phyloP scores from a whole-genome alignment of 2,113 vertebrate species.

The Phoenicopterus ruber region DNA sequence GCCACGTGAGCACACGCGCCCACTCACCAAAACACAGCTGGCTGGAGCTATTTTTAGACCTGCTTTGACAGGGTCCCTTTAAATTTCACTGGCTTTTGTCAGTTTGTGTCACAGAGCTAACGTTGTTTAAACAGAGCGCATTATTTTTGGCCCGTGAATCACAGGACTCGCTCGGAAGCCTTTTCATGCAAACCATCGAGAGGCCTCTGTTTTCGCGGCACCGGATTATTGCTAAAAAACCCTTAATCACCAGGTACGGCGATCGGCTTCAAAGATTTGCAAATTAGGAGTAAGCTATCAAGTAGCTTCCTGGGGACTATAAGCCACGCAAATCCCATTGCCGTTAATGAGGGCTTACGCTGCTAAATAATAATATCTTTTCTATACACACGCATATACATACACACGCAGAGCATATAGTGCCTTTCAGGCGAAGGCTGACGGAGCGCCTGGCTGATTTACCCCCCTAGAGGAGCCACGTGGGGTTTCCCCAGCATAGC shows the following conservation, averaged over 20 bases:
- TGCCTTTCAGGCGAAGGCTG: not conserved
- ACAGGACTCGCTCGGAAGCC: not conserved
- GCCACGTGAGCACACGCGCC: not conserved
- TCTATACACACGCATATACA: not conserved
- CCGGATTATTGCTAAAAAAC: not conserved
- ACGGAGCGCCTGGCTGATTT: not conserved
- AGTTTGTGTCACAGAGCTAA: constrained; percentile 2
- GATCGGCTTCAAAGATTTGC: constrained; percentile 41
- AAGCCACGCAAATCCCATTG: not conserved
- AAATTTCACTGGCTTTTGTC: constrained; percentile 44
- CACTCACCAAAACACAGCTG: constrained; percentile 52
- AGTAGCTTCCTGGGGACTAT: constrained; percentile 30
- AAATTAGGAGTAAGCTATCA: constrained; percentile 47
- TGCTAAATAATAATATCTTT: constrained; percentile 36
- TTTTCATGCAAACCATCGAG: not conserved
- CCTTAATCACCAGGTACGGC: constrained; percentile 35
- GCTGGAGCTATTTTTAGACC: constrained; percentile 49
- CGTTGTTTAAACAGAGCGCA: constrained; percentile 25
- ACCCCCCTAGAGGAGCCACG: not conserved
- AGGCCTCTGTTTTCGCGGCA: constrained; percentile 27
- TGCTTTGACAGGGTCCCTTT: constrained; percentile 14
- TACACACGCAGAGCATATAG: fast-evolving
- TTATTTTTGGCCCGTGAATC: constrained; percentile 58
- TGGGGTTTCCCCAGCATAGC: not conserved
- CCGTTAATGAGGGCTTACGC: constrained; percentile 28